Evolutionary conservation across 2,113 vertebrate species (phyloP).

Genomic region (Pogona vitticeps): DNA sequence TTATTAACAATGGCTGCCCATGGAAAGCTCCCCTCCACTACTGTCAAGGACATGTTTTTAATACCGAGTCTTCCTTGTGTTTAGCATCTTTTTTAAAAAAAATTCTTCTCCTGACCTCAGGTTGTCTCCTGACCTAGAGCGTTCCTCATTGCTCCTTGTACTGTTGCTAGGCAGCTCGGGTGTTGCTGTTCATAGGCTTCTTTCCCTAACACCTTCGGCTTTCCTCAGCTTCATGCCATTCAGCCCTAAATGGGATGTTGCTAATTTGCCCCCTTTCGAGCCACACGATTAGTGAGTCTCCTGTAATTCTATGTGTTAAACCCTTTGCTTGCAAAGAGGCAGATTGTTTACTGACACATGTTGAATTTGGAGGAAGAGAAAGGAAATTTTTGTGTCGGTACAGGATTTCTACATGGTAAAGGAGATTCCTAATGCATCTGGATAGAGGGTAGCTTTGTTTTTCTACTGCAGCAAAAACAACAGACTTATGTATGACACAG

Average conservation of each 20-base stretch:
- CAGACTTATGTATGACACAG: too few species aligned
- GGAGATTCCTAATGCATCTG: conserved; percentile 31
- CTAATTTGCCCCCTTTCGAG: conserved; percentile 46
- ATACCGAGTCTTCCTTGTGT: not conserved
- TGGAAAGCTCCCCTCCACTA: accelerated
- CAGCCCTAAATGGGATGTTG: conserved; percentile 17
- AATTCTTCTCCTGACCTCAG: not conserved
- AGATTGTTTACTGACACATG: accelerated
- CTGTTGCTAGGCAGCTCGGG: conserved; percentile 70
- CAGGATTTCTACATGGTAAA: conserved; percentile 57
- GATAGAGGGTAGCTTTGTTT: too few species aligned
- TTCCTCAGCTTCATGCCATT: conserved; percentile 29
- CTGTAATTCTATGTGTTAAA: conserved; percentile 41
- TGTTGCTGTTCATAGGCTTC: conserved; percentile 51
- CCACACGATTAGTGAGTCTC: conserved; percentile 35
- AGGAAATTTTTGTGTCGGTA: conserved; percentile 45
- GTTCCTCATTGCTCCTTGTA: conserved; percentile 46
- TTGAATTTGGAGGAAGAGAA: conserved; percentile 35
- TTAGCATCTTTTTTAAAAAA: not conserved
- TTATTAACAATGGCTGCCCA: accelerated
- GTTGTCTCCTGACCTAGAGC: conserved; percentile 35
- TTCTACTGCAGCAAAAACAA: too few species aligned
- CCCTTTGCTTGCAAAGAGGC: conserved; percentile 24
- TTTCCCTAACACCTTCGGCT: conserved; percentile 59
- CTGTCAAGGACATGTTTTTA: not conserved